phyloP scores from a whole-genome alignment of 2,113 vertebrate genomes.

The Helogale parvula region DNA sequence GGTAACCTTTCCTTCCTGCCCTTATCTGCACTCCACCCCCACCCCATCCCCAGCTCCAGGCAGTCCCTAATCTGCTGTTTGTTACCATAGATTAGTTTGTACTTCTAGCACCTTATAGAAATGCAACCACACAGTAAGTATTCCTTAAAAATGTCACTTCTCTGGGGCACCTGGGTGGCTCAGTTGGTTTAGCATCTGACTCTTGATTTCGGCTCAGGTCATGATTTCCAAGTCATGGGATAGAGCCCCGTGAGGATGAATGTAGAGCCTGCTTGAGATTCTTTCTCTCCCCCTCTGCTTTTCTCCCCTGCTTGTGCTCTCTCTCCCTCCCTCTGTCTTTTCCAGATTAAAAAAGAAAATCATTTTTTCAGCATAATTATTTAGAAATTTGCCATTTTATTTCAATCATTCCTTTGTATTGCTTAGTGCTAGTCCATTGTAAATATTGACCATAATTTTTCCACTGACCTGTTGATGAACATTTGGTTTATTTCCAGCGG shows the following conservation, averaged over 20 bases:
- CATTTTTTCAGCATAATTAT: not conserved
- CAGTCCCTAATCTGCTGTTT: no score
- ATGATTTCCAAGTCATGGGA: not conserved
- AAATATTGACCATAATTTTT: not conserved
- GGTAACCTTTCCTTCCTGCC: not conserved
- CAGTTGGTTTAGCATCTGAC: not conserved
- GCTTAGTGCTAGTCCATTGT: not conserved
- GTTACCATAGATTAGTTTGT: not conserved
- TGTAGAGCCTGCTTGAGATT: not conserved
- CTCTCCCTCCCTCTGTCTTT: not conserved
- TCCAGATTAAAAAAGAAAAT: not conserved
- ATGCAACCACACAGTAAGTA: not conserved
- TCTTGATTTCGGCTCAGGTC: not conserved
- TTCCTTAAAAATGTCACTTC: not conserved
- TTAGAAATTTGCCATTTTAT: not conserved
- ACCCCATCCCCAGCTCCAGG: not conserved
- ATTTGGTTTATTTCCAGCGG: not conserved
- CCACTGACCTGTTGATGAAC: slow-evolving; percentile 3
- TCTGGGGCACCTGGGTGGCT: not conserved
- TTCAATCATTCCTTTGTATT: not conserved
- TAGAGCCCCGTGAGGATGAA: not conserved
- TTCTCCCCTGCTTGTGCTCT: not conserved
- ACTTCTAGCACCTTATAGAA: not conserved
- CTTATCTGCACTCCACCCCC: not conserved
- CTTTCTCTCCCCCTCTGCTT: not conserved